Percentiles rank a stretch among this genome's conserved stretches.
Conservation (phyloP, 2,888 invertebrate species). For the Dichetophora obliterata region DNA sequence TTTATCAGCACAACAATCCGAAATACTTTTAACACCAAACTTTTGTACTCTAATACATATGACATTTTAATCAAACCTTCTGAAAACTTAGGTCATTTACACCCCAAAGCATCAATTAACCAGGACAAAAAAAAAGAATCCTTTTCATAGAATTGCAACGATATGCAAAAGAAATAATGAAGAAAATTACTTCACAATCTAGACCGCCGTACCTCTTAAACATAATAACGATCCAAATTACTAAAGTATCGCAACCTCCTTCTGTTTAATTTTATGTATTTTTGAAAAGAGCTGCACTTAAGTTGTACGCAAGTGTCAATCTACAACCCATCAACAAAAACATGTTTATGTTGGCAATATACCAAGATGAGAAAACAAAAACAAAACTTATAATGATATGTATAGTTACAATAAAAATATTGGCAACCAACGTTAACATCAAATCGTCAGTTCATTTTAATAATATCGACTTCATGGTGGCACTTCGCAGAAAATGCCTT, state of each 20-base stretch:
- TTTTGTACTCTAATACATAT: no score
- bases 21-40: no score
- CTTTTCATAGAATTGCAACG: no score
- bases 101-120: no score
- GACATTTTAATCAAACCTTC: no score
- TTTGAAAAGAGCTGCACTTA: neutral
- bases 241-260: neutral
- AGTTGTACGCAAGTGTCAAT: conserved; percentile 3
- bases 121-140: no score
- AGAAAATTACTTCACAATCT: no score
- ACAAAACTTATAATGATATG: neutral
- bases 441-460: neutral
- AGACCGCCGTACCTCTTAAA: neutral
- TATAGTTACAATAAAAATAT: neutral
- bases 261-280: neutral
- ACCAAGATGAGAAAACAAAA: neutral
- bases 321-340: neutral
- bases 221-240: neutral
- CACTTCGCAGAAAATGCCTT: neutral
- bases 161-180: no score
- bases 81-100: no score
- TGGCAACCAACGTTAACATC: neutral
- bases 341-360: neutral
- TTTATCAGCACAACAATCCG: no score
- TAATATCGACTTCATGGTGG: neutral